phyloP scores from a whole-genome alignment of 2,797 vertebrate species.

The Galaxias olidus region DNA sequence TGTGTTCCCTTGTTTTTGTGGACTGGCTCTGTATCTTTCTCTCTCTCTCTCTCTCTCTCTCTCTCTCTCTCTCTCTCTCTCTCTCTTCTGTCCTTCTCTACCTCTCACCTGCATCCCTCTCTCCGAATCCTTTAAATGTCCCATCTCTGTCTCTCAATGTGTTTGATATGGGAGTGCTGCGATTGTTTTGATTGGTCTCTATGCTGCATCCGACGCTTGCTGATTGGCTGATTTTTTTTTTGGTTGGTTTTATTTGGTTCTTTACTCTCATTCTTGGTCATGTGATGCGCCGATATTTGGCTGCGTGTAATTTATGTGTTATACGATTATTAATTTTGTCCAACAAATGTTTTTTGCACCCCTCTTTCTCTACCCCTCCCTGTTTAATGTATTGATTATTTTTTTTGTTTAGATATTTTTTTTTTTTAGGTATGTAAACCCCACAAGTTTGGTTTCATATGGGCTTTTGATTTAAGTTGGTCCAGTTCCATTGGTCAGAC shows the following conservation, averaged over 20 bases:
- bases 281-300: constrained; percentile 78
- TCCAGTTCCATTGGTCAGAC: constrained; percentile 46
- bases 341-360: constrained; percentile 70
- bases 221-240: constrained; percentile 73
- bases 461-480: constrained; percentile 56
- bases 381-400: constrained; percentile 37
- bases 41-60: too few relatives aligned
- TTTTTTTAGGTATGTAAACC: constrained; percentile 71
- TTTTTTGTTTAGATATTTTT: constrained; percentile 42
- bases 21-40: constrained; percentile 66
- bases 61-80: constrained; percentile 51
- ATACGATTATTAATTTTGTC: constrained; percentile 70
- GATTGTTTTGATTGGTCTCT: constrained; percentile 76
- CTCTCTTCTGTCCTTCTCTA: too few relatives aligned
- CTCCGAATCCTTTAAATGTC: constrained; percentile 49
- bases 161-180: constrained; percentile 76
- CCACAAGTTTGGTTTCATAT: constrained; percentile 75
- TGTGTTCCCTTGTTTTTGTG: constrained; percentile 57
- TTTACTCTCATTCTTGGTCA: constrained; percentile 70
- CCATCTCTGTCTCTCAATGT: constrained; percentile 65
- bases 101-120: constrained; percentile 68
- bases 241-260: constrained; percentile 54
- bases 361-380: constrained; percentile 66
- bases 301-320: constrained; percentile 75
- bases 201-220: constrained; percentile 80